Conservation (phyloP, 1,140 invertebrate species). For the Drosophila azteca region DNA sequence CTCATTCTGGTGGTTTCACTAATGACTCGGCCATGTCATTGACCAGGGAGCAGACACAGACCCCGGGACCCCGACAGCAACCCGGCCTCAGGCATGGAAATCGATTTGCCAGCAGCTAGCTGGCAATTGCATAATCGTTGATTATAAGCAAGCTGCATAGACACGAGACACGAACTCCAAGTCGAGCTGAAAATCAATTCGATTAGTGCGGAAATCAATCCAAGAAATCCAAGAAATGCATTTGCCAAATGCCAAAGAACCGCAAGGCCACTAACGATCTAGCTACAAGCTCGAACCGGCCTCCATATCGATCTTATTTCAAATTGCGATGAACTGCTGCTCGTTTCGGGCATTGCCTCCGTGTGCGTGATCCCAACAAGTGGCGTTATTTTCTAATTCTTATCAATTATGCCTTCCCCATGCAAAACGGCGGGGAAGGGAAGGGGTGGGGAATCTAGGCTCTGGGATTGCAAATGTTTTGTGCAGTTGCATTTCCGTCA, state of each 20-base stretch:
- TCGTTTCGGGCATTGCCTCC: conserved; percentile 58
- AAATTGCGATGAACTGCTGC: conserved; percentile 8
- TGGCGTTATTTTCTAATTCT: conserved; percentile 65
- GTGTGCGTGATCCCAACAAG: conserved; percentile 56
- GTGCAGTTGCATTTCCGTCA: conserved; percentile 47
- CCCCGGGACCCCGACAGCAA: conserved; percentile 2
- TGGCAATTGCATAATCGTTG: conserved; percentile 64
- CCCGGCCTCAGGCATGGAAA: conserved; percentile 49
- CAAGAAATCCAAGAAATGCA: conserved; percentile 43
- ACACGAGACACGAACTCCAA: conserved; percentile 1
- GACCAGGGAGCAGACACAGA: conserved; percentile 6
- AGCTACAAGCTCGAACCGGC: conserved; percentile 21
- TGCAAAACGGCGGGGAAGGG: not conserved
- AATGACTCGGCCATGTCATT: conserved; percentile 47
- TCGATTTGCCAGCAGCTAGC: conserved; percentile 52
- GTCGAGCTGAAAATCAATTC: conserved; percentile 51
- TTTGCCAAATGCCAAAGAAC: conserved; percentile 65
- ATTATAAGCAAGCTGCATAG: conserved; percentile 7
- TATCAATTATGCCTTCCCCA: conserved; percentile 29
- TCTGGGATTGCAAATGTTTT: conserved; percentile 44
- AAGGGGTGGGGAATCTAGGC: too few relatives aligned
- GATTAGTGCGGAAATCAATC: conserved; percentile 64
- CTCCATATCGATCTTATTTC: conserved; percentile 42
- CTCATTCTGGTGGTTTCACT: conserved; percentile 40
- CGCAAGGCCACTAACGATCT: conserved; percentile 58